Evolutionary conservation across 2,888 invertebrate genomes (phyloP).

Genomic region (Melipona bicolor): DNA sequence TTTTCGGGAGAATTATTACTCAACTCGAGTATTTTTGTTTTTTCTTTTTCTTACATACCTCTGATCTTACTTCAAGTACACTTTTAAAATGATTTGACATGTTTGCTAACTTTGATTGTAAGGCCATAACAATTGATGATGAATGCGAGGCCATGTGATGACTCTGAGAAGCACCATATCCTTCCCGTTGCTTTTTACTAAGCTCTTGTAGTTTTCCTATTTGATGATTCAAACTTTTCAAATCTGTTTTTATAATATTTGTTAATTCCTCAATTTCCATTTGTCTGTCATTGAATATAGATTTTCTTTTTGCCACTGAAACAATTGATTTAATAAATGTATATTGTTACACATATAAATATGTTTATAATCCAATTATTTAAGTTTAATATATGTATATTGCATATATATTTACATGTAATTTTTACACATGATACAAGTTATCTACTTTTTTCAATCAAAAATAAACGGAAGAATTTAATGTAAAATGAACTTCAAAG

Average conservation of each 20-base stretch:
- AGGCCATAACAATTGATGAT: slow-evolving; percentile 95
- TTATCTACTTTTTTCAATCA: background rate
- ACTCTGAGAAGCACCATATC: slow-evolving; percentile 84
- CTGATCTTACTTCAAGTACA: slow-evolving; percentile 98
- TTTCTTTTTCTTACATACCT: slow-evolving; percentile 85
- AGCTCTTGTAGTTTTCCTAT: slow-evolving; percentile 96
- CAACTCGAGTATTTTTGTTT: background rate
- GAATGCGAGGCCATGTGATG: slow-evolving; percentile 96
- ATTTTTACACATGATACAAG: background rate
- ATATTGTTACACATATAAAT: background rate
- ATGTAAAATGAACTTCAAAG: background rate
- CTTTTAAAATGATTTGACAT: slow-evolving; percentile 99
- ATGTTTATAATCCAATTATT: background rate
- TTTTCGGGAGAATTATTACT: background rate
- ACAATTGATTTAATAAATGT: slow-evolving; percentile 64
- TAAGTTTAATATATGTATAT: background rate
- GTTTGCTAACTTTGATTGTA: slow-evolving; percentile 96
- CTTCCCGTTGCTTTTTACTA: slow-evolving; percentile 89
- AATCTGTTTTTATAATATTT: slow-evolving; percentile 98
- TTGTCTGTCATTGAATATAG: slow-evolving; percentile 98
- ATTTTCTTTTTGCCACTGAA: slow-evolving; percentile 98
- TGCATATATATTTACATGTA: background rate
- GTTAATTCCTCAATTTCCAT: slow-evolving; percentile 98
- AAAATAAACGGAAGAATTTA: background rate
- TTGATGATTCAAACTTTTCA: slow-evolving; percentile 97